Evolutionary conservation across 2,888 invertebrate genomes (phyloP).

Genomic region (Argyresthia albistria): DNA sequence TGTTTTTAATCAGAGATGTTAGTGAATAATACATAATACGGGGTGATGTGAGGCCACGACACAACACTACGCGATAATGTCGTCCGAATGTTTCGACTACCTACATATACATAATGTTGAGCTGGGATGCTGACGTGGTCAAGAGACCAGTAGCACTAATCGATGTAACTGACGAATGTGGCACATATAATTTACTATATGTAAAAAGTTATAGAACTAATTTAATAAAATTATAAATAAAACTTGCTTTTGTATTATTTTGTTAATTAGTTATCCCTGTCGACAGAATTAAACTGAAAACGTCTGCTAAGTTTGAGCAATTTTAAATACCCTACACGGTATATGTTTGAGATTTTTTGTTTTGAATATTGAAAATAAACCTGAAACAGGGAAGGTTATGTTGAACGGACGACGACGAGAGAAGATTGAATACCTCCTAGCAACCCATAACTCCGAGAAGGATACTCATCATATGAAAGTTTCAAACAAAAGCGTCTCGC

Average conservation of each 20-base stretch:
- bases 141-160: conserved; percentile 57
- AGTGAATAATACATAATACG: conserved; percentile 6
- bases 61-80: conserved; percentile 21
- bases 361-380: too few relatives aligned
- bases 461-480: too few relatives aligned
- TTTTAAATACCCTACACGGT: too few relatives aligned
- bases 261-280: background rate
- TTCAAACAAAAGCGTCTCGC: too few relatives aligned
- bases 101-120: conserved; percentile 48
- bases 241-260: conserved; percentile 36
- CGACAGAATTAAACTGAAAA: too few relatives aligned
- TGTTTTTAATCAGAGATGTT: background rate
- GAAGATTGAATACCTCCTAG: too few relatives aligned
- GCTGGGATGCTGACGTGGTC: conserved; percentile 35
- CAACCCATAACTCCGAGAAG: too few relatives aligned
- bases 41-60: conserved; percentile 6
- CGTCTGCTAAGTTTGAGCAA: too few relatives aligned
- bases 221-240: conserved; percentile 72
- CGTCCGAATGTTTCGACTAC: conserved; percentile 59
- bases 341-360: too few relatives aligned
- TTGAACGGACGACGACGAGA: too few relatives aligned
- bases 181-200: conserved; percentile 68
- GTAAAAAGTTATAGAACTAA: conserved; percentile 72
- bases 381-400: too few relatives aligned
- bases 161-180: conserved; percentile 60